Conservation (phyloP, 2,888 invertebrate genomes). For the Frankliniella fusca region DNA sequence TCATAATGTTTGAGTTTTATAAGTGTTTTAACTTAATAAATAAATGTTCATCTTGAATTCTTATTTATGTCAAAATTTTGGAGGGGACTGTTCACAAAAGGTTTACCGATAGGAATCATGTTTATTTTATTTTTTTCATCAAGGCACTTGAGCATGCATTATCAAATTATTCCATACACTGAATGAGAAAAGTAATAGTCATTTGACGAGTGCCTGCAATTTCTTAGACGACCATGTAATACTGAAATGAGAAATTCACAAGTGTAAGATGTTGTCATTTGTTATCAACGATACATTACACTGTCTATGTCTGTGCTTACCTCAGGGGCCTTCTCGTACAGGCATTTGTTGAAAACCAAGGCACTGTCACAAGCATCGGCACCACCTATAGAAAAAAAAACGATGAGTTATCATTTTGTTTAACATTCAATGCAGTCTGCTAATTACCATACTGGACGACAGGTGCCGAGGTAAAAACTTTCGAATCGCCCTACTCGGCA, state of each 20-base stretch:
- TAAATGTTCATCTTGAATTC: slow-evolving; percentile 1
- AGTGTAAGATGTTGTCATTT: too few relatives aligned
- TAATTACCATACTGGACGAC: too few relatives aligned
- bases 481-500: background rate
- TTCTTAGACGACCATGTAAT: too few relatives aligned
- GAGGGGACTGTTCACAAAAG: background rate
- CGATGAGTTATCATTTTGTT: too few relatives aligned
- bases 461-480: too few relatives aligned
- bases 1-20: background rate
- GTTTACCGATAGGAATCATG: background rate
- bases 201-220: background rate
- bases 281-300: too few relatives aligned
- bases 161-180: too few relatives aligned
- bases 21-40: slow-evolving; percentile 17
- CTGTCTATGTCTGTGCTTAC: background rate
- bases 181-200: too few relatives aligned
- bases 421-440: too few relatives aligned
- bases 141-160: too few relatives aligned
- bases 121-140: too few relatives aligned
- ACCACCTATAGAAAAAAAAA: background rate
- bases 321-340: slow-evolving; percentile 6
- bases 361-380: background rate
- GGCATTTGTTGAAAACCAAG: slow-evolving; percentile 7
- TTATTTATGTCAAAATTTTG: background rate
- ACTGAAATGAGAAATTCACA: too few relatives aligned